Percentiles rank a stretch among this genome's conserved stretches.
Conservation (phyloP, 2,797 vertebrate genomes). For the Sarcophilus harrisii region DNA sequence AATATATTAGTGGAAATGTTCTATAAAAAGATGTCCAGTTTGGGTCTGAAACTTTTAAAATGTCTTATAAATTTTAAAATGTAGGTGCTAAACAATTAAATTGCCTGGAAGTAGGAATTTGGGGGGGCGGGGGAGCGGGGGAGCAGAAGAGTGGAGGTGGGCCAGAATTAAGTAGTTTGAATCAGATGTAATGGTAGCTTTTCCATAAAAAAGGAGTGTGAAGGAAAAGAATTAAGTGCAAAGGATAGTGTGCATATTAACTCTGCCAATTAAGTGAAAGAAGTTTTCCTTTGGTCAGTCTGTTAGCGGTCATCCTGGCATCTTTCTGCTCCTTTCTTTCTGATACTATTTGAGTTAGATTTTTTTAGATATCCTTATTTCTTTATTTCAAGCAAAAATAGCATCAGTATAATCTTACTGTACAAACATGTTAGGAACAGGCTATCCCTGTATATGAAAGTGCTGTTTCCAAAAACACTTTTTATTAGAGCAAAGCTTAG, state of each 20-base stretch:
- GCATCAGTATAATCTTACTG: not conserved
- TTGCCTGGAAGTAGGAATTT: slow-evolving; percentile 32
- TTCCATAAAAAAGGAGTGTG: slow-evolving; percentile 24
- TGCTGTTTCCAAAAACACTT: not conserved
- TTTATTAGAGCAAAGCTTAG: slow-evolving; percentile 12
- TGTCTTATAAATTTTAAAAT: slow-evolving; percentile 11
- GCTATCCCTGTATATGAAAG: not conserved
- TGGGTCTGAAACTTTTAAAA: slow-evolving; percentile 36
- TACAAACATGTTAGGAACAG: not conserved
- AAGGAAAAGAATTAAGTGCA: slow-evolving; percentile 9
- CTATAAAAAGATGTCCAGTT: slow-evolving; percentile 26
- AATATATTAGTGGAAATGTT: slow-evolving; percentile 18
- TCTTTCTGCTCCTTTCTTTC: not conserved
- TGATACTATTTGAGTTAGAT: not conserved
- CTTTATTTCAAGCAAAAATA: not conserved
- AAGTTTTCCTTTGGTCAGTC: not conserved
- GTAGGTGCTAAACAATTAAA: slow-evolving; percentile 52
- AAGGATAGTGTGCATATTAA: slow-evolving; percentile 43
- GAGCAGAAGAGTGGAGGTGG: not conserved
- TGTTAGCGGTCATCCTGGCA: slow-evolving; percentile 3
- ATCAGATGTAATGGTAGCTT: slow-evolving; percentile 35
- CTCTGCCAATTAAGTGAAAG: slow-evolving; percentile 38
- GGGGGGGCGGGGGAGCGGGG: slow-evolving; percentile 14
- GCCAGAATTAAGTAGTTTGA: slow-evolving; percentile 35
- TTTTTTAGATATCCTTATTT: not conserved